phyloP scores from a whole-genome alignment of 1,140 invertebrate species.

The Caenorhabditis brenneri region DNA sequence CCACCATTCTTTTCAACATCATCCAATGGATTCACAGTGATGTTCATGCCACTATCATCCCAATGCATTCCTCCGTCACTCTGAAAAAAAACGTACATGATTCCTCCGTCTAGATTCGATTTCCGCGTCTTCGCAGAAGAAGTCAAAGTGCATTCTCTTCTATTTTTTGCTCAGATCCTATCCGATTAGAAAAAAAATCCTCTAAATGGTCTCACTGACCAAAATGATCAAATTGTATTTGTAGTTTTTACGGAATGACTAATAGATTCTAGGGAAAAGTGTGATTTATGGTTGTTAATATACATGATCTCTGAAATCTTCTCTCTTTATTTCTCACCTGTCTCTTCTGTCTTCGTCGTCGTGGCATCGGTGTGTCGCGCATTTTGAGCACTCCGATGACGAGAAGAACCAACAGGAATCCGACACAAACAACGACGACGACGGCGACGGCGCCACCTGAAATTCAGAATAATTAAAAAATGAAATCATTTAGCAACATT shows the following conservation, averaged over 20 bases:
- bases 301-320: not conserved
- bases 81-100: constrained; percentile 53
- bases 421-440: constrained; percentile 70
- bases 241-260: not conserved
- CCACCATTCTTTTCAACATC: constrained; percentile 63
- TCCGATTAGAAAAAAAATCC: not conserved
- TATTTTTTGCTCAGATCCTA: not conserved
- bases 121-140: not conserved
- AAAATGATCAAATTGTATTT: not conserved
- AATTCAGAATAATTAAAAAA: not conserved
- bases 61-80: constrained; percentile 68
- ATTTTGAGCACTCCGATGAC: constrained; percentile 70
- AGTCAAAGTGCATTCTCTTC: constrained; percentile 20
- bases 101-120: constrained; percentile 6
- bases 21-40: constrained; percentile 71
- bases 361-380: constrained; percentile 64
- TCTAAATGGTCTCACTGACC: not conserved
- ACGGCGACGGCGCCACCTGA: constrained; percentile 67
- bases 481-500: not conserved
- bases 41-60: constrained; percentile 71
- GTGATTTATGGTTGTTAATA: not conserved
- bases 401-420: constrained; percentile 68
- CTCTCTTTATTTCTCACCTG: constrained; percentile 31
- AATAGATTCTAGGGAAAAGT: not conserved
- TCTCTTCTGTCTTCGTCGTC: constrained; percentile 55